phyloP scores from a whole-genome alignment of 2,797 vertebrate species.

The Macropus fuliginosus region DNA sequence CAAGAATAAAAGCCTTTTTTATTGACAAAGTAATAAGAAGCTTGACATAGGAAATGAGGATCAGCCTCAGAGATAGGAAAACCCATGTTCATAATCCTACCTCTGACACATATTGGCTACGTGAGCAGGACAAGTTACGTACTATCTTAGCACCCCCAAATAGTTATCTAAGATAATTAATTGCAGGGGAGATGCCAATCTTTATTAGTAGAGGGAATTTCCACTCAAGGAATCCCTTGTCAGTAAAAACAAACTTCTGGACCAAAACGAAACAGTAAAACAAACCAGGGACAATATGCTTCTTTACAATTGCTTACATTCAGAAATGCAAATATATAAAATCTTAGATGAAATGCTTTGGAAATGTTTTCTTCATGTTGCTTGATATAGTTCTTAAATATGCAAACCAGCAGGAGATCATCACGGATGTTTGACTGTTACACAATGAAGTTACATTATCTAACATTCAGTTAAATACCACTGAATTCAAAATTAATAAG shows the following conservation, averaged over 20 bases:
- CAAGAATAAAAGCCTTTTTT: not conserved
- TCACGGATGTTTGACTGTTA: constrained; percentile 43
- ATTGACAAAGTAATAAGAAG: not conserved
- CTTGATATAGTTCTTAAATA: not conserved
- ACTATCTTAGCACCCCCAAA: not conserved
- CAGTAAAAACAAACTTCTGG: not conserved
- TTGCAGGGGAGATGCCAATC: not conserved
- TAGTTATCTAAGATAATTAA: not conserved
- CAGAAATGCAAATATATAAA: not conserved
- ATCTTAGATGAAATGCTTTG: not conserved
- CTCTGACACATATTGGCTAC: not conserved
- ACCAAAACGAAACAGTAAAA: not conserved
- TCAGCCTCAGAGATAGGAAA: not conserved
- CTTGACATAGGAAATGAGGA: not conserved
- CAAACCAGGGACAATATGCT: not conserved
- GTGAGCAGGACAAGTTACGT: not conserved
- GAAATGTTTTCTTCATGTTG: not conserved
- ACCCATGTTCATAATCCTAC: not conserved
- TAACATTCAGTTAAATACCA: constrained; percentile 53
- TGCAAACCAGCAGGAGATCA: constrained; percentile 18
- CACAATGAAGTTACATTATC: constrained; percentile 34
- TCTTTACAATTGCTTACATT: not conserved
- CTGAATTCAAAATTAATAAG: constrained; percentile 64
- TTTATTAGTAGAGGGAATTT: not conserved
- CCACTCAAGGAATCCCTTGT: not conserved